Evolutionary conservation across 2,113 vertebrate genomes (phyloP).

Genomic region (Alexandromys fortis): DNA sequence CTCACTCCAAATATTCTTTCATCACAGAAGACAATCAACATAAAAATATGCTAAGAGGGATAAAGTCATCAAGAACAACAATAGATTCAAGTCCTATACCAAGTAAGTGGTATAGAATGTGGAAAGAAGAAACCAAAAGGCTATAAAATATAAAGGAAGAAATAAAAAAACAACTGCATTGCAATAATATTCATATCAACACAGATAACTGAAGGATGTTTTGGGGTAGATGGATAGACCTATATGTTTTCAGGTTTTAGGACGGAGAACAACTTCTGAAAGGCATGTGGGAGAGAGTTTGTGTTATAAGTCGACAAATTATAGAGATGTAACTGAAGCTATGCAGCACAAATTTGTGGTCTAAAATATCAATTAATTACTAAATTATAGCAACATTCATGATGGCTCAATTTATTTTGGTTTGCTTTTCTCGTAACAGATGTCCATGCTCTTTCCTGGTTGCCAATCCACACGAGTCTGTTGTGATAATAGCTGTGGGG

Average conservation of each 20-base stretch:
- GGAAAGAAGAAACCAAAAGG: neutral
- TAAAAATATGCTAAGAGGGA: neutral
- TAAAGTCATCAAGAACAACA: neutral
- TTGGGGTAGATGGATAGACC: neutral
- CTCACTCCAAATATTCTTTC: neutral
- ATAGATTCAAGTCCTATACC: neutral
- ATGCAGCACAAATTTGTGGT: neutral
- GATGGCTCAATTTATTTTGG: slow-evolving; percentile 60
- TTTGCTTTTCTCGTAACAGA: slow-evolving; percentile 73
- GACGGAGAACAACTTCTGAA: neutral
- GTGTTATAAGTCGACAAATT: neutral
- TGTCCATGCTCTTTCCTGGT: slow-evolving; percentile 56
- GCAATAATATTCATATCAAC: neutral
- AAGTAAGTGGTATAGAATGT: neutral
- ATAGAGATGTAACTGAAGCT: slow-evolving; percentile 11
- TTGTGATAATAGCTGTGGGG: slow-evolving; percentile 68
- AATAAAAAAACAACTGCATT: neutral
- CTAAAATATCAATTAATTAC: slow-evolving; percentile 61
- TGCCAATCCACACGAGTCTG: slow-evolving; percentile 70
- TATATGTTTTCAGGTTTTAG: neutral
- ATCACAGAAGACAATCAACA: neutral
- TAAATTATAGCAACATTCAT: slow-evolving; percentile 68
- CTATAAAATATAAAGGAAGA: neutral
- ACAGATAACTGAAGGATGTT: neutral
- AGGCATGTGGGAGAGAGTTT: neutral